Evolutionary conservation across 2,888 invertebrate genomes (phyloP), one percentile per base, ranked within the genome.

Genomic region (Sarcophaga variegata): DNA sequence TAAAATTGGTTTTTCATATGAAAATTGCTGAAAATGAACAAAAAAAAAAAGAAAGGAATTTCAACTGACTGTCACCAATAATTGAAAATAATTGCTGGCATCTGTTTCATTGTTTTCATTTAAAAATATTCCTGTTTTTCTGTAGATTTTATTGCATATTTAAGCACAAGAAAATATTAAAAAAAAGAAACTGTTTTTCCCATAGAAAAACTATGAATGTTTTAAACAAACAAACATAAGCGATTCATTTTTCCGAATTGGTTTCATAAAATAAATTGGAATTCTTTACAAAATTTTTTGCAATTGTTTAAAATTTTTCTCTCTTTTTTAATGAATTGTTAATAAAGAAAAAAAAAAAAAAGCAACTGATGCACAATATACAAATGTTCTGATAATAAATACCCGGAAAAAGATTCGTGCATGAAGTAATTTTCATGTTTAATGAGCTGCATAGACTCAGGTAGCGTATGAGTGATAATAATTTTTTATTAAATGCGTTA

Each of bases 31-130:
- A 37, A 8, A 37, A 37, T 10, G 37, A 10, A 37, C 6, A 6
- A 37, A n/a, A n/a, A n/a, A n/a, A n/a, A 37, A 2, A 37, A 37
- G 10, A 37, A 6, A 37, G 6, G 6, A 37, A 37, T 37, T 37
- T 37, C 37, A 37, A 37, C 37, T 37, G 37, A 76, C 83, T 83
- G 81, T 81, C 83, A 76, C 78, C 69, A 79, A 82, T 87, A 87
- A 87, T 87, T 84, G 81, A 79, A 82, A 87, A 84, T 87, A 87
- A 84, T 87, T 87, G 81, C 69, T 79, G 70, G 80, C 80, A 81
- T 85, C 47, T 85, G 84, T 66, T 83, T 54, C 54, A 25, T 62
- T 14, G 12, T 74, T 83, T 74, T 64, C 59, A 20, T 54, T 69
- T 37, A 10, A 37, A 37, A 37, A 64, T 27, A 3, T 70, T 67